phyloP scores from a whole-genome alignment of 1,140 invertebrate genomes.

The Lasaia peninsularis region DNA sequence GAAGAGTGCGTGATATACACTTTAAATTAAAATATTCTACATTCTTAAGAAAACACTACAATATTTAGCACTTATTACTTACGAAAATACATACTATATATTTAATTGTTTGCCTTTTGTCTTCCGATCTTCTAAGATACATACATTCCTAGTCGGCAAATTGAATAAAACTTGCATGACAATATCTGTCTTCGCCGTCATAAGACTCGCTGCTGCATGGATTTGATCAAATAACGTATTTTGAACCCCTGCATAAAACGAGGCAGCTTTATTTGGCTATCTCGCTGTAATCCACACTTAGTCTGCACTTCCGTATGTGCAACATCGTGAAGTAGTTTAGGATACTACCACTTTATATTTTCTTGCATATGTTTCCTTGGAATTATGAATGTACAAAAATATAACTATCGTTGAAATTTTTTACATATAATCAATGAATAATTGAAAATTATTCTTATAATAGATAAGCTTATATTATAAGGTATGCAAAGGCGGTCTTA shows the following conservation, averaged over 20 bases:
- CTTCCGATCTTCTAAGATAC: neutral
- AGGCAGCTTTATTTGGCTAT: slow-evolving; percentile 36
- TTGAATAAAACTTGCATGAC: slow-evolving; percentile 3
- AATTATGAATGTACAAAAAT: too few species aligned
- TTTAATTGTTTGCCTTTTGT: too few species aligned
- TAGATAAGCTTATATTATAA: too few species aligned
- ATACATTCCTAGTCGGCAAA: neutral
- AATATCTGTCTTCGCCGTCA: neutral
- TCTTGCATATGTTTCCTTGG: neutral
- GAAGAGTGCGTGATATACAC: too few species aligned
- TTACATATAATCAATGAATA: too few species aligned
- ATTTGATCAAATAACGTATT: slow-evolving; percentile 21
- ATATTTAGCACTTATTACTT: too few species aligned
- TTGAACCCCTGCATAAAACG: slow-evolving; percentile 17
- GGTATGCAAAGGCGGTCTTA: too few species aligned
- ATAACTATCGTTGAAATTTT: too few species aligned
- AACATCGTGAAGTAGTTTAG: slow-evolving; percentile 22
- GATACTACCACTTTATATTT: slow-evolving; percentile 10
- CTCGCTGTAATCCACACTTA: slow-evolving; percentile 37
- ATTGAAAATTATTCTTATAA: too few species aligned
- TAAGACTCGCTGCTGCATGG: slow-evolving; percentile 5
- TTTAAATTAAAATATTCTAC: too few species aligned
- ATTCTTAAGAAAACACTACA: too few species aligned
- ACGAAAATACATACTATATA: too few species aligned
- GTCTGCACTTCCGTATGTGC: slow-evolving; percentile 39